These are phyloP conservation scores for Philotrypesis tridentata DNA, from an alignment of 1,140 invertebrate species.

Conservation along the genomic window DNA sequence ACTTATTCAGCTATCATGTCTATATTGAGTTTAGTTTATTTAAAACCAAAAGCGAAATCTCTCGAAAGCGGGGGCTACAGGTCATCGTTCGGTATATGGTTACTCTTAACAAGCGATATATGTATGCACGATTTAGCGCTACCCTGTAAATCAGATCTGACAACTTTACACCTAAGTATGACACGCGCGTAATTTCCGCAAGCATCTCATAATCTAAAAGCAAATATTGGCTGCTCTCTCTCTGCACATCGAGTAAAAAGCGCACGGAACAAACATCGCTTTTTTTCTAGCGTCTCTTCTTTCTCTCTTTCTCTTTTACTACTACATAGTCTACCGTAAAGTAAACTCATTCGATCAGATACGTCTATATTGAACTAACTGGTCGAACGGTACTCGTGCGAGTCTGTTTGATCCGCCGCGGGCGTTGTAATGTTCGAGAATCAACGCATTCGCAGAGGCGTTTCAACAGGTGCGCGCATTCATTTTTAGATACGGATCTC, in stretches of 20 bases:
- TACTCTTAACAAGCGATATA: too few relatives aligned
- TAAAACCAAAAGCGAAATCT: too few relatives aligned
- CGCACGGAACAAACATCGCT: constrained; percentile 20
- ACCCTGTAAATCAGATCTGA: not conserved
- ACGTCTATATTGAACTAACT: constrained; percentile 41
- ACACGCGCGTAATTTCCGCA: not conserved
- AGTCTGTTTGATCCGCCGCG: constrained; percentile 27
- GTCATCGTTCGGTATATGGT: too few relatives aligned
- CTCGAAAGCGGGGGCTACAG: too few relatives aligned
- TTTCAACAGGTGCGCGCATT: constrained; percentile 3
- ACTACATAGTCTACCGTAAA: constrained; percentile 15
- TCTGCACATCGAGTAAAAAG: not conserved
- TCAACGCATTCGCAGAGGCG: not conserved
- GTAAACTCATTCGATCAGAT: constrained; percentile 8
- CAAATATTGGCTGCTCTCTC: not conserved
- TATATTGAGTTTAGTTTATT: not conserved
- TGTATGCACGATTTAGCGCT: not conserved
- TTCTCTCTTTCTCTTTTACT: not conserved
- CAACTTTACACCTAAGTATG: not conserved
- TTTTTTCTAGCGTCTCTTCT: not conserved
- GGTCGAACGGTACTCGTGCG: constrained; percentile 41
- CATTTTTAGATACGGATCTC: not conserved
- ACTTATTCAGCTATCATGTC: not conserved
- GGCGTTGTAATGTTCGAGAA: not conserved
- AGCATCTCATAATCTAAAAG: not conserved